Evolutionary conservation across 2,797 vertebrate genomes (phyloP).

Genomic region (Sebastiscus tertius): DNA sequence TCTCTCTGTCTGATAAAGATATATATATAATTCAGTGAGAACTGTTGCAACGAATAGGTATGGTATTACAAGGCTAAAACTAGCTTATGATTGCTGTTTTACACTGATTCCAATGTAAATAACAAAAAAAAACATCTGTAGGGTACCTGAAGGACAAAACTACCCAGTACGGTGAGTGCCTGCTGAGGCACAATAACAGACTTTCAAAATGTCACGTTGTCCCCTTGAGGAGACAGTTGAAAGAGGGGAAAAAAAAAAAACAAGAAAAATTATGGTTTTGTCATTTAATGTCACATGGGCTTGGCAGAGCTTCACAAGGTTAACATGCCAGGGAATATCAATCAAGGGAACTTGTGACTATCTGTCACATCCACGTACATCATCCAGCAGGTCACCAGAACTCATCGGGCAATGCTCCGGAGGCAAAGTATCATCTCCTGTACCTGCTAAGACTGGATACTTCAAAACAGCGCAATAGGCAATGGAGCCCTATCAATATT

Average conservation of each 20-base stretch:
- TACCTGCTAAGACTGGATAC: conserved; percentile 43
- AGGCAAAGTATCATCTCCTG: conserved; percentile 58
- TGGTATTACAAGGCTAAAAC: not conserved
- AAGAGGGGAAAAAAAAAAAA: not conserved
- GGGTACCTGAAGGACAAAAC: conserved; percentile 68
- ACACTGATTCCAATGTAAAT: conserved; percentile 48
- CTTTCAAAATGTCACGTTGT: conserved; percentile 73
- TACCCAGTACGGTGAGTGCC: conserved; percentile 53
- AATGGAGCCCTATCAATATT: conserved; percentile 57
- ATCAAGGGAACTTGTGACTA: conserved; percentile 65
- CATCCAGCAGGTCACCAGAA: conserved; percentile 47
- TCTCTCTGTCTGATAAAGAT: conserved; percentile 1
- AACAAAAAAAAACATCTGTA: conserved; percentile 23
- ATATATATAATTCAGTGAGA: conserved; percentile 5
- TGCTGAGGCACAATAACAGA: conserved; percentile 75
- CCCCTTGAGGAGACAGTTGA: conserved; percentile 68
- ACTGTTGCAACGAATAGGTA: not conserved
- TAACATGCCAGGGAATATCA: conserved; percentile 76
- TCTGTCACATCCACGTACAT: conserved; percentile 68
- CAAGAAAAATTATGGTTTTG: conserved; percentile 62
- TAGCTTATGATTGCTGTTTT: conserved; percentile 1
- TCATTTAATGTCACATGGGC: conserved; percentile 71
- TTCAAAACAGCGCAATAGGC: conserved; percentile 48
- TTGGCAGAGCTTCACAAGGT: conserved; percentile 68
- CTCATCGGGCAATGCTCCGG: conserved; percentile 22